A percentile compares a stretch with the other conserved stretches of the same genome.
These are phyloP conservation scores for Drepana arcuata DNA, from an alignment of 1,140 invertebrate genomes.

Conservation along the genomic window DNA sequence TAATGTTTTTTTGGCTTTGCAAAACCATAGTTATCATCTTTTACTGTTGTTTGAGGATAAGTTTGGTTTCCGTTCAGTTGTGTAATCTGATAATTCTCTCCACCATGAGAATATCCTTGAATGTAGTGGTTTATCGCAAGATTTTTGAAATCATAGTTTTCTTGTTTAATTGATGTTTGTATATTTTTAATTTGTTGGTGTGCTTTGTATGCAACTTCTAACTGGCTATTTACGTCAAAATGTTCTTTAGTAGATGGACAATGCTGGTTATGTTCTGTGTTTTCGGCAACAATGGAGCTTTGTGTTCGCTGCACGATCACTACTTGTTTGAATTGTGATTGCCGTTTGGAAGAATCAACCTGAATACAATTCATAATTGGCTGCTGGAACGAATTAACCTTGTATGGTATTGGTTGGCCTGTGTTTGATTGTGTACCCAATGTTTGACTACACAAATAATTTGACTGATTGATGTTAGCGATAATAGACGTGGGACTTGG, in stretches of 20 bases:
- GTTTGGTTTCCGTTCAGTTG: constrained; percentile 16
- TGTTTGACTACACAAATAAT: constrained; percentile 50
- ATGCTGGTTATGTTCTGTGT: constrained; percentile 2
- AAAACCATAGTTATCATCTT: constrained; percentile 17
- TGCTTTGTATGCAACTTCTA: constrained; percentile 19
- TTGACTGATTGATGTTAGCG: constrained; percentile 59
- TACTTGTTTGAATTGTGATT: constrained; percentile 37
- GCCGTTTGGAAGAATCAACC: constrained; percentile 12
- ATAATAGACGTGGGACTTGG: constrained; percentile 65
- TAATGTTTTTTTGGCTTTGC: constrained; percentile 26
- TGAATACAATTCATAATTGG: constrained; percentile 20
- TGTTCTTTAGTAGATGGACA: constrained; percentile 12
- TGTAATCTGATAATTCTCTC: constrained; percentile 19
- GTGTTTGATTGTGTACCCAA: constrained; percentile 15
- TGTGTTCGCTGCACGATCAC: constrained; percentile 37
- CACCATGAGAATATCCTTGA: constrained; percentile 21
- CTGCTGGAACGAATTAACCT: constrained; percentile 28
- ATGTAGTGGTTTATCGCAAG: constrained; percentile 31
- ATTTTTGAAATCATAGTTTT: constrained; percentile 43
- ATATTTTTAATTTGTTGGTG: constrained; percentile 9
- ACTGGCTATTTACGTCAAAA: constrained; percentile 22
- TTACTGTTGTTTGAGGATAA: constrained; percentile 15
- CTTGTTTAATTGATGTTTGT: constrained; percentile 15
- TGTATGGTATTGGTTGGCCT: constrained; percentile 7
- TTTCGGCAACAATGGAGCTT: constrained; percentile 10